Evolutionary conservation across 2,797 vertebrate species (phyloP).

Genomic region (Pagetopsis macropterus): DNA sequence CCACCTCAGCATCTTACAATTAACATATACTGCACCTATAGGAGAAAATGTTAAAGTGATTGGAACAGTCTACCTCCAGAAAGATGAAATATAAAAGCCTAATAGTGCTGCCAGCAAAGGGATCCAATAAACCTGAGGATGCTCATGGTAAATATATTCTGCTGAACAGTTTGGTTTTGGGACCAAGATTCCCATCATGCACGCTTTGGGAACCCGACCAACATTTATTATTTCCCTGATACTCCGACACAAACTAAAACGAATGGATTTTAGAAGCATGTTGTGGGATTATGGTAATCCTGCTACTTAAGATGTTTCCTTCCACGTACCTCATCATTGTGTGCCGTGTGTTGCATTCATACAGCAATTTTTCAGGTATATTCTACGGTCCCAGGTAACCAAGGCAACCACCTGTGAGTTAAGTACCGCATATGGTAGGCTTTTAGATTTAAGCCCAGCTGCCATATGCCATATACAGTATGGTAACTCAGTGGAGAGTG

Average conservation of each 20-base stretch:
- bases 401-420: slow-evolving; percentile 50
- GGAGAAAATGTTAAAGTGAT: slow-evolving; percentile 52
- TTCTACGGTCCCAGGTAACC: slow-evolving; percentile 41
- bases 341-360: slow-evolving; percentile 21
- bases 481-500: not conserved
- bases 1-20: slow-evolving; percentile 63
- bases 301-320: not conserved
- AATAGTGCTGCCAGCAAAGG: slow-evolving; percentile 3
- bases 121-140: slow-evolving; percentile 17
- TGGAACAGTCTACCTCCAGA: slow-evolving; percentile 16
- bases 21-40: slow-evolving; percentile 55
- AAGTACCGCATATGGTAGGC: slow-evolving; percentile 28
- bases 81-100: slow-evolving; percentile 14
- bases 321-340: not conserved
- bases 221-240: too few species aligned
- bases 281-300: slow-evolving; percentile 11
- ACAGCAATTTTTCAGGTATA: slow-evolving; percentile 30
- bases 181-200: not conserved
- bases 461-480: slow-evolving; percentile 20
- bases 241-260: slow-evolving; percentile 1
- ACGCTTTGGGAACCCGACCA: not conserved
- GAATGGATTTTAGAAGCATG: not conserved
- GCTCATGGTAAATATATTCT: slow-evolving; percentile 1
- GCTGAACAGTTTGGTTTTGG: not conserved
- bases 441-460: slow-evolving; percentile 40